A percentile compares a stretch with the other conserved stretches of the same genome.
Evolutionary conservation across 2,888 invertebrate genomes (phyloP).

Genomic region (Amiota minor): DNA sequence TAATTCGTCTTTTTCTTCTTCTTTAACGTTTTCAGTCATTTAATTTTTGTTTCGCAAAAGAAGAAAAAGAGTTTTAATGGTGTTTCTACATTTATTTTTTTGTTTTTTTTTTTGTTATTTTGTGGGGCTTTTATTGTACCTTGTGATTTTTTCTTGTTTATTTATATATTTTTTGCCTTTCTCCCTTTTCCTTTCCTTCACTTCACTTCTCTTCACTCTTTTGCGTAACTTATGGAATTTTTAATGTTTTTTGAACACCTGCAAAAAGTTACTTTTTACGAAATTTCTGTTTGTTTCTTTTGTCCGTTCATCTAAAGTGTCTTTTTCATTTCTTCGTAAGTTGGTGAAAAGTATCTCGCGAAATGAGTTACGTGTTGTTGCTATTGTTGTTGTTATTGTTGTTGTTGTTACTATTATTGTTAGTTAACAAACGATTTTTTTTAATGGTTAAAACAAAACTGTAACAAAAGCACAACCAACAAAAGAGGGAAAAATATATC

Average conservation of each 20-base stretch:
- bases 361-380: conserved; percentile 46
- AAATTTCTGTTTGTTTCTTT: conserved; percentile 41
- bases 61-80: conserved; percentile 46
- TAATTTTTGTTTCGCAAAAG: conserved; percentile 55
- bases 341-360: conserved; percentile 40
- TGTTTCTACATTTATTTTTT: conserved; percentile 35
- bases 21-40: conserved; percentile 59
- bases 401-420: not conserved
- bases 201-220: not conserved
- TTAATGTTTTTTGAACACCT: conserved; percentile 65
- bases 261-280: conserved; percentile 62
- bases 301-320: conserved; percentile 2
- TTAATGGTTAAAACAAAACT: conserved; percentile 42
- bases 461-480: conserved; percentile 33
- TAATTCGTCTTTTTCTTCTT: conserved; percentile 40
- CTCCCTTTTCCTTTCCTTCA: not conserved
- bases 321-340: not conserved
- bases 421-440: conserved; percentile 39
- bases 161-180: conserved; percentile 10
- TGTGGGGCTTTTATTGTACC: conserved; percentile 45
- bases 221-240: conserved; percentile 53
- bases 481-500: too few species aligned
- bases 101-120: conserved; percentile 28
- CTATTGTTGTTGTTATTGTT: not conserved
- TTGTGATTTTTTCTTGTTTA: conserved; percentile 43